phyloP scores from a whole-genome alignment of 2,888 invertebrate genomes.

The Hirtodrosophila alboralis region DNA sequence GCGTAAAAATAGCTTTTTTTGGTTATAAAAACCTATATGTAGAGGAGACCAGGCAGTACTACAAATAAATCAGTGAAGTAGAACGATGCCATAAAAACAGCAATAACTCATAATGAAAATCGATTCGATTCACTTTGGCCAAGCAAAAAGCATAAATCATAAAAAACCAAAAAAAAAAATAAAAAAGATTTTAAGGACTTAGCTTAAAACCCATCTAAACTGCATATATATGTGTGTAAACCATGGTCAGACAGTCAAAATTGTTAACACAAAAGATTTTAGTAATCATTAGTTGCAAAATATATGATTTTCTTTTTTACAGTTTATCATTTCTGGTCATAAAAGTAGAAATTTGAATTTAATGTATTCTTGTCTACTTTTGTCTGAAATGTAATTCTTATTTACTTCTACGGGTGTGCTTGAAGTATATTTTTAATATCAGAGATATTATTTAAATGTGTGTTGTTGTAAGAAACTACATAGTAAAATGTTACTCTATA shows the following conservation, averaged over 20 bases:
- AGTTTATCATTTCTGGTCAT: slow-evolving; percentile 2
- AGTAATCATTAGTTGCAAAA: slow-evolving; percentile 21
- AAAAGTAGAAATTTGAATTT: slow-evolving; percentile 1
- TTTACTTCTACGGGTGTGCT: too few relatives aligned
- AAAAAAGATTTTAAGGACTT: slow-evolving; percentile 55
- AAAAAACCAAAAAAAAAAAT: slow-evolving; percentile 57
- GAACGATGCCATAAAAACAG: slow-evolving; percentile 68
- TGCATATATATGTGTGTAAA: slow-evolving; percentile 5
- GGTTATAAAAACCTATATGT: slow-evolving; percentile 31
- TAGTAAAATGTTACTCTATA: too few relatives aligned
- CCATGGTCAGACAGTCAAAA: slow-evolving; percentile 20
- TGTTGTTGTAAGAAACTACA: too few relatives aligned
- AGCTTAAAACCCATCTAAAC: slow-evolving; percentile 29
- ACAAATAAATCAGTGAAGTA: slow-evolving; percentile 66
- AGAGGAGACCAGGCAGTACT: slow-evolving; percentile 30
- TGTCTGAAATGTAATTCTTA: too few relatives aligned
- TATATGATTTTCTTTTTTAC: slow-evolving; percentile 23
- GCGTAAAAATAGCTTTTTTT: slow-evolving; percentile 44
- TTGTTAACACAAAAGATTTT: slow-evolving; percentile 23
- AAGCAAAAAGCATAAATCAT: slow-evolving; percentile 63
- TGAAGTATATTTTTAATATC: too few relatives aligned
- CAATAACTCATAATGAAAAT: slow-evolving; percentile 74
- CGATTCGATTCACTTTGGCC: slow-evolving; percentile 68
- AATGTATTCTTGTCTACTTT: slow-evolving; percentile 14
- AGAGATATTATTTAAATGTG: too few relatives aligned